These are phyloP conservation scores for Pammene fasciana DNA, from an alignment of 2,888 invertebrate species.

Conservation along the genomic window DNA sequence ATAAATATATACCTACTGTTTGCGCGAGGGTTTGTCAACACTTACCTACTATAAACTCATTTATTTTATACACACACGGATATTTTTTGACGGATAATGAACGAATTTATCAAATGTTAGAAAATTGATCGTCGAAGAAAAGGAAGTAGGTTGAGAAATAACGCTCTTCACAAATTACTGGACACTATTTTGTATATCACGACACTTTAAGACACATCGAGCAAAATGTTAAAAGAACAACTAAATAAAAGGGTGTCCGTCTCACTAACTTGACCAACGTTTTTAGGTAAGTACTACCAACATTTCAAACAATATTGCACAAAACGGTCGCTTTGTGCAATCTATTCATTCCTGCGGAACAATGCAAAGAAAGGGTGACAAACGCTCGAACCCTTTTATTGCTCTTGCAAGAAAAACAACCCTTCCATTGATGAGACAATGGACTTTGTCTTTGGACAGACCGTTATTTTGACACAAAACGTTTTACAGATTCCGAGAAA, in stretches of 20 bases:
- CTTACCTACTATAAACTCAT: slow-evolving; percentile 21
- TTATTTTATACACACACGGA: background rate
- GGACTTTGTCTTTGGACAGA: slow-evolving; percentile 62
- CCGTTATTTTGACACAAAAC: slow-evolving; percentile 74
- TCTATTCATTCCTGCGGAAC: slow-evolving; percentile 60
- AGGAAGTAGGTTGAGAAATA: background rate
- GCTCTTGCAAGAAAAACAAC: slow-evolving; percentile 74
- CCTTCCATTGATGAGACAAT: slow-evolving; percentile 72
- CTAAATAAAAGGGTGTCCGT: slow-evolving; percentile 18
- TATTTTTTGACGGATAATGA: background rate
- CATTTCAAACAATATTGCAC: slow-evolving; percentile 57
- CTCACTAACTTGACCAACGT: slow-evolving; percentile 44
- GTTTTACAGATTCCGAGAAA: slow-evolving; percentile 65
- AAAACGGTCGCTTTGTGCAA: slow-evolving; percentile 66
- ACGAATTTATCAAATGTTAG: too few species aligned
- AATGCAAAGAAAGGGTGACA: slow-evolving; percentile 75
- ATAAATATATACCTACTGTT: slow-evolving; percentile 12
- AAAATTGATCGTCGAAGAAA: too few species aligned
- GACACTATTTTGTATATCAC: background rate
- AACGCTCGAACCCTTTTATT: slow-evolving; percentile 75
- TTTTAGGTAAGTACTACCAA: slow-evolving; percentile 44
- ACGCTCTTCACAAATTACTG: background rate
- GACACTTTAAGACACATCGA: background rate
- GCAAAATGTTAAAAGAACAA: background rate
- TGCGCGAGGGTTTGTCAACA: slow-evolving; percentile 16